Percentiles rank a stretch among this genome's conserved stretches.
These are phyloP conservation scores for Halocynthia roretzi DNA, from an alignment of 23 tunicate genomes.

Conservation along the genomic window DNA sequence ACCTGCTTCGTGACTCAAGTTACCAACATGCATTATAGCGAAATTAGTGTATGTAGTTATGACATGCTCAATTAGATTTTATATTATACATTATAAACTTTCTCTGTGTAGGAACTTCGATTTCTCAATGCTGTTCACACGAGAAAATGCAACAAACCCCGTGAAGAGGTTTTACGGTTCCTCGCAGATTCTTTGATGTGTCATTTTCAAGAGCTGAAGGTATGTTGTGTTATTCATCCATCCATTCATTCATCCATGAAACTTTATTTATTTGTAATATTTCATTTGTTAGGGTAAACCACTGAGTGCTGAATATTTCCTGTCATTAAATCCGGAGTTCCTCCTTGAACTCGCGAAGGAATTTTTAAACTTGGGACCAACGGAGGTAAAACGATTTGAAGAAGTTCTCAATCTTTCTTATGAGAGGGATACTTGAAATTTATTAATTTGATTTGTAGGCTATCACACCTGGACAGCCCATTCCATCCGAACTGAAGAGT, in stretches of 20 bases:
- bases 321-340: constrained; percentile 53
- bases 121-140: constrained; percentile 36
- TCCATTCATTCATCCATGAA: not conserved
- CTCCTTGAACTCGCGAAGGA: constrained; percentile 49
- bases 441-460: constrained; percentile 40
- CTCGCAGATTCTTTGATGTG: constrained; percentile 18
- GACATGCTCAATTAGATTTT: too few relatives aligned
- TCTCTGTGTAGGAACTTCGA: constrained; percentile 31
- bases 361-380: constrained; percentile 43
- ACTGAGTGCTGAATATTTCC: constrained; percentile 41
- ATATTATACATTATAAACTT: not conserved
- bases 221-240: not conserved
- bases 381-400: constrained; percentile 44
- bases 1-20: too few relatives aligned
- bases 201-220: constrained; percentile 13
- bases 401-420: not conserved
- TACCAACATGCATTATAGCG: too few relatives aligned
- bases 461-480: constrained; percentile 51
- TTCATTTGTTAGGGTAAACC: not conserved
- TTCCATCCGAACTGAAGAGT: constrained; percentile 20
- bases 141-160: constrained; percentile 31
- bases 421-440: not conserved
- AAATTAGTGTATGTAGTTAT: too few relatives aligned
- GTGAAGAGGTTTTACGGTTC: constrained; percentile 7
- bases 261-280: not conserved